These are phyloP conservation scores for Lumbricus terrestris DNA, from an alignment of 2,888 invertebrate genomes.

Conservation along the genomic window DNA sequence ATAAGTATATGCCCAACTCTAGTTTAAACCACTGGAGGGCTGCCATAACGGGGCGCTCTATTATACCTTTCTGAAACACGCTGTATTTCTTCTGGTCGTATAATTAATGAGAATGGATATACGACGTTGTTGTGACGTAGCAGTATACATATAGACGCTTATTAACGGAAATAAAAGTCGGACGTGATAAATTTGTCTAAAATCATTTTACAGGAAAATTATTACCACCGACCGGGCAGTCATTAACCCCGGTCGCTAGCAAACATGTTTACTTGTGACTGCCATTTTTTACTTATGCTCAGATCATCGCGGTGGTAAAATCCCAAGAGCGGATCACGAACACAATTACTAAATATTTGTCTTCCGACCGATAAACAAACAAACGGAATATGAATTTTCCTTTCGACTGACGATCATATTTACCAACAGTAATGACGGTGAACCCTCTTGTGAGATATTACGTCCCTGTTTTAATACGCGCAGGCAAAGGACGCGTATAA, in stretches of 20 bases:
- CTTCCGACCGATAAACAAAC: neutral
- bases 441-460: neutral
- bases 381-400: neutral
- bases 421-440: neutral
- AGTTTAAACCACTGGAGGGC: neutral
- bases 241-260: neutral
- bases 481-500: neutral
- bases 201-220: neutral
- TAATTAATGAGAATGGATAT: neutral
- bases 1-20: neutral
- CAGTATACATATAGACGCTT: too few species aligned
- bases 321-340: neutral
- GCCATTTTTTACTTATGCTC: neutral
- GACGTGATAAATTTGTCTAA: neutral
- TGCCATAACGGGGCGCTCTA: neutral
- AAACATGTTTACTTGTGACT: neutral
- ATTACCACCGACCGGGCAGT: neutral
- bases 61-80: neutral
- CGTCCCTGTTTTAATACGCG: neutral
- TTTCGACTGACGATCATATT: slow-evolving; percentile 3
- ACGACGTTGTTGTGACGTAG: too few species aligned
- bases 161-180: neutral
- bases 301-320: neutral
- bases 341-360: neutral
- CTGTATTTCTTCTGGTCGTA: neutral